Percentiles rank a stretch among this genome's conserved stretches.
Evolutionary conservation across 1,140 invertebrate species (phyloP).

Genomic region (Dryas iulia): DNA sequence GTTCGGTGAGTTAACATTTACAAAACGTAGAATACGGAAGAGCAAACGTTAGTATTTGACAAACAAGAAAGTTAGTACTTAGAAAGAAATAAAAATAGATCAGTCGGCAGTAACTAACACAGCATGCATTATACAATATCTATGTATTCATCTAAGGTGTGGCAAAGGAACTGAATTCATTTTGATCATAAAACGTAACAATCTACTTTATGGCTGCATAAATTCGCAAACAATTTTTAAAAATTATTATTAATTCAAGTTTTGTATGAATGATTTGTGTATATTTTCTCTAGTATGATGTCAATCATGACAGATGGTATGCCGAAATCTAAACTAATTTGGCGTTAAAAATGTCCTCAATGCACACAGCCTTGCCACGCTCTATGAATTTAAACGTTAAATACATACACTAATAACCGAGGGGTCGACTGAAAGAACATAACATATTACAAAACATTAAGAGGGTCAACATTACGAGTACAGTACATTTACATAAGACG

Average conservation of each 20-base stretch:
- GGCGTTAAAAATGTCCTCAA: conserved; percentile 81
- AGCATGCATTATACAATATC: conserved; percentile 68
- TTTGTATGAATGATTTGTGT: conserved; percentile 70
- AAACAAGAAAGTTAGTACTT: conserved; percentile 43
- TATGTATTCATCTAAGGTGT: conserved; percentile 77
- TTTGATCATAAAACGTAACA: conserved; percentile 63
- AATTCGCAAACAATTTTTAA: conserved; percentile 65
- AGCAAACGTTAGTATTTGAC: conserved; percentile 40
- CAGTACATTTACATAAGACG: conserved; percentile 68
- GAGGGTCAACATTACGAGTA: conserved; percentile 75
- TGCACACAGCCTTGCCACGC: conserved; percentile 85
- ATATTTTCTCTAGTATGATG: conserved; percentile 67
- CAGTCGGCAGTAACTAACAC: conserved; percentile 51
- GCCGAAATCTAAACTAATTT: conserved; percentile 74
- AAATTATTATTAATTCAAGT: conserved; percentile 59
- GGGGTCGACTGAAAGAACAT: conserved; percentile 71
- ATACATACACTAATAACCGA: conserved; percentile 76
- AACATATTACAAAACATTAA: conserved; percentile 74
- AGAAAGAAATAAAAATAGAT: conserved; percentile 48
- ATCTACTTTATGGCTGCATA: conserved; percentile 63
- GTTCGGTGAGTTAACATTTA: conserved; percentile 53
- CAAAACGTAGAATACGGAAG: conserved; percentile 48
- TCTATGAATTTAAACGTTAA: conserved; percentile 77
- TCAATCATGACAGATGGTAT: conserved; percentile 69
- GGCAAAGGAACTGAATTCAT: conserved; percentile 77